These are phyloP conservation scores for Slavum lentiscoides DNA, from an alignment of 2,888 invertebrate species.

Conservation along the genomic window DNA sequence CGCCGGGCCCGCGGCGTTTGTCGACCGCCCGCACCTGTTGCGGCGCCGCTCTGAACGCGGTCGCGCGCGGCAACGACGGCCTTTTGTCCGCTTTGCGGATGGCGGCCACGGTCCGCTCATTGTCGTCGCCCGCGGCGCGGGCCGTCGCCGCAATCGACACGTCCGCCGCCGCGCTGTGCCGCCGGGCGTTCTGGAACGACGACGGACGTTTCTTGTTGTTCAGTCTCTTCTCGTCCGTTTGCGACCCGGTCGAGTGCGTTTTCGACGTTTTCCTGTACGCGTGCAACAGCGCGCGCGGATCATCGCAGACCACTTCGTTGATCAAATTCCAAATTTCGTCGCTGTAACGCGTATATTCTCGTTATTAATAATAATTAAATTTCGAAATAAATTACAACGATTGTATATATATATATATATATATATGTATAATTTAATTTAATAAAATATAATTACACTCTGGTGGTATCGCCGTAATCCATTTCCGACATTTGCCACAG, in stretches of 20 bases:
- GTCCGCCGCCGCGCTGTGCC: conserved; percentile 1
- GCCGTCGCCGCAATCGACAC: too few species aligned
- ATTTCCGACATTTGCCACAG: conserved; percentile 36
- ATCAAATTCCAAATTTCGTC: conserved; percentile 44
- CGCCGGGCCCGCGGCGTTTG: too few species aligned
- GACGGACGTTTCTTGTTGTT: neutral
- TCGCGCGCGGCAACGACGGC: conserved; percentile 4
- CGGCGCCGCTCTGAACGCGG: too few species aligned
- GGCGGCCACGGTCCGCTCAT: neutral
- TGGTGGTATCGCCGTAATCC: conserved; percentile 37
- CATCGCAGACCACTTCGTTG: conserved; percentile 18
- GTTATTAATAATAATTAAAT: too few species aligned
- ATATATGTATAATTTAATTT: too few species aligned
- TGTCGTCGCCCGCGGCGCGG: neutral
- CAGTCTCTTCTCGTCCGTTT: conserved; percentile 19
- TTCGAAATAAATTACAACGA: too few species aligned
- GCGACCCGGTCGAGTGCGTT: conserved; percentile 12
- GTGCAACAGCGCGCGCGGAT: conserved; percentile 15
- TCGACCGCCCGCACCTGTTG: too few species aligned
- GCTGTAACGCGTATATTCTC: neutral
- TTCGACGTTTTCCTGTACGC: conserved; percentile 17
- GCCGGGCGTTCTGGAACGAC: neutral
- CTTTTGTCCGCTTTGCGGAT: neutral
- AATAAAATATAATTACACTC: conserved; percentile 25
- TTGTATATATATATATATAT: too few species aligned